Evolutionary conservation across 35 echinoderm and acorn worm species (phyloP).

Genomic region (Strongylocentrotus purpuratus): DNA sequence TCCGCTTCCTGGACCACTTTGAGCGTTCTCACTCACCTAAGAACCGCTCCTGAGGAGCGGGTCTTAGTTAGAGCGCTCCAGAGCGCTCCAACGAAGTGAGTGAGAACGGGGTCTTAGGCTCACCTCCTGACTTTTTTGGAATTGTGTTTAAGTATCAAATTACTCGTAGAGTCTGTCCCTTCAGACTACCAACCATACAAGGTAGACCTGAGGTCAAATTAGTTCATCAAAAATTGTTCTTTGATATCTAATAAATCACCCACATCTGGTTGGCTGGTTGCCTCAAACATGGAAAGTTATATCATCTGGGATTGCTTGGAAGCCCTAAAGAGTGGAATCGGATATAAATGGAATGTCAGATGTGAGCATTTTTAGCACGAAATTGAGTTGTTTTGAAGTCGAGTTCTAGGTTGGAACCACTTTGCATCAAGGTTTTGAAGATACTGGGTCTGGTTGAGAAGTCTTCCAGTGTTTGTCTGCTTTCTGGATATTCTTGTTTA

Average conservation of each 20-base stretch:
- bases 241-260: neutral
- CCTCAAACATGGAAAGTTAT: neutral
- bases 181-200: neutral
- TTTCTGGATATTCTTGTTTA: neutral
- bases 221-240: conserved; percentile 4
- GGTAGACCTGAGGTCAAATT: neutral
- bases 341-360: conserved; percentile 4
- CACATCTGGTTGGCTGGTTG: neutral
- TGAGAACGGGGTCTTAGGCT: too few relatives aligned
- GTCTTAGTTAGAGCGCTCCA: too few relatives aligned
- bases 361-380: conserved; percentile 9
- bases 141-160: too few relatives aligned
- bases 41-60: too few relatives aligned
- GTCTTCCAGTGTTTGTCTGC: neutral
- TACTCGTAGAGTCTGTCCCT: too few relatives aligned
- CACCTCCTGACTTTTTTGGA: too few relatives aligned
- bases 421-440: neutral
- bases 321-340: neutral
- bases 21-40: too few relatives aligned
- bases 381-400: neutral
- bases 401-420: neutral
- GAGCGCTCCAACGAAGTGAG: too few relatives aligned
- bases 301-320: neutral
- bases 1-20: too few relatives aligned
- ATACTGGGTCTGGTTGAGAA: neutral